phyloP scores from a whole-genome alignment of 2,113 vertebrate genomes.

The Ctenomys sociabilis region DNA sequence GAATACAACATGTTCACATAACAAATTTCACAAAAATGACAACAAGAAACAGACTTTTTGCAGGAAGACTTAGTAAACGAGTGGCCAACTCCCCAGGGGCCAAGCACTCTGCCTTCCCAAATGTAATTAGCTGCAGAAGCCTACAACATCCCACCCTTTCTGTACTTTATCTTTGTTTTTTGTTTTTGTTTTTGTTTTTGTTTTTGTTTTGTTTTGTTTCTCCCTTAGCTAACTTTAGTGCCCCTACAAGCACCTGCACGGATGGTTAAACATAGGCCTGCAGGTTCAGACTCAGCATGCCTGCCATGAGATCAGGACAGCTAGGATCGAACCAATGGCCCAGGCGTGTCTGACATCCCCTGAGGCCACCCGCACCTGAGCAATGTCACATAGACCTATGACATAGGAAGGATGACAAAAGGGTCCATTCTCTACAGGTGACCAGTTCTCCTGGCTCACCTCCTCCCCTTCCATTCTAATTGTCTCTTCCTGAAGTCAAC shows the following conservation, averaged over 20 bases:
- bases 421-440: neutral
- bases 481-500: neutral
- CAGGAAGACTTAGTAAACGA: neutral
- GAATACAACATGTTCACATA: neutral
- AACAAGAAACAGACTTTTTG: neutral
- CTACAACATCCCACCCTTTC: too few species aligned
- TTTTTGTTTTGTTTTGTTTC: neutral
- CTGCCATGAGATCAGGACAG: too few species aligned
- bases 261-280: neutral
- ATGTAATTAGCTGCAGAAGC: neutral
- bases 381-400: neutral
- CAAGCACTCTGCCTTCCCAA: neutral
- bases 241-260: neutral
- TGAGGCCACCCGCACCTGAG: neutral
- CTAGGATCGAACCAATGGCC: neutral
- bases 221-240: neutral
- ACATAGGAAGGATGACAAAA: neutral
- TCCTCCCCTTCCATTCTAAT: neutral
- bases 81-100: neutral
- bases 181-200: neutral
- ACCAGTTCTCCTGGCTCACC: neutral
- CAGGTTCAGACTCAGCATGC: neutral
- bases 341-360: too few species aligned
- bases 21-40: neutral
- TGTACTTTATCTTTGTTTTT: neutral